A percentile compares a stretch with the other conserved stretches of the same genome.
Conservation (phyloP, 2,113 vertebrate species). For the Podiceps cristatus region DNA sequence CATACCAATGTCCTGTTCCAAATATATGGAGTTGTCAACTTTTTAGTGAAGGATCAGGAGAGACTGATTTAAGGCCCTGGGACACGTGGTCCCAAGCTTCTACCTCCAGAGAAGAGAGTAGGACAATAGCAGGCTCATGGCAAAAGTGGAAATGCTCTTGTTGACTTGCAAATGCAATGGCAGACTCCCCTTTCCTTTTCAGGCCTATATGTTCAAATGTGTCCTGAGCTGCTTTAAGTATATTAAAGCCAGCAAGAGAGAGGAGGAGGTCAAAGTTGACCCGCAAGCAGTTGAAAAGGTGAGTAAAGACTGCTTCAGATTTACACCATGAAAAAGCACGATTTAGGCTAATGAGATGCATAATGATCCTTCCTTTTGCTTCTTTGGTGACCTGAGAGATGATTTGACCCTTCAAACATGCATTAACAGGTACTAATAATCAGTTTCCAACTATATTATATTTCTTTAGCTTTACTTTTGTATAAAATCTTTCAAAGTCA, state of each 20-base stretch:
- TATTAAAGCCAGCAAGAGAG: constrained; percentile 49
- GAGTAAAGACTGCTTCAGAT: neutral
- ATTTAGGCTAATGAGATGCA: neutral
- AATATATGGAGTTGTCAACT: neutral
- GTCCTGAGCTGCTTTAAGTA: constrained; percentile 74
- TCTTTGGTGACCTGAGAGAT: neutral
- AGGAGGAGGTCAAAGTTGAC: neutral
- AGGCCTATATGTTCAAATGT: constrained; percentile 80
- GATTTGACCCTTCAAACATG: neutral
- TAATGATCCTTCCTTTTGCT: neutral
- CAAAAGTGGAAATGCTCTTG: neutral
- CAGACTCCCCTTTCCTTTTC: neutral
- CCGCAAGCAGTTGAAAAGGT: constrained; percentile 60
- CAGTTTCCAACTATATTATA: neutral
- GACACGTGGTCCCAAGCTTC: neutral
- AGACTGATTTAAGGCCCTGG: neutral
- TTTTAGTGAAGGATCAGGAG: neutral
- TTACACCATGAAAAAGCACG: accelerated
- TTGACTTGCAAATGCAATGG: neutral
- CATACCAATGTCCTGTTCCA: neutral
- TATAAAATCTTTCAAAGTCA: neutral
- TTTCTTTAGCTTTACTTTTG: neutral
- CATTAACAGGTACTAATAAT: neutral
- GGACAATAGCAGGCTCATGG: neutral
- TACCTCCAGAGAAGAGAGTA: neutral